Conservation (phyloP, 2,113 vertebrate genomes). For the human region DNA sequence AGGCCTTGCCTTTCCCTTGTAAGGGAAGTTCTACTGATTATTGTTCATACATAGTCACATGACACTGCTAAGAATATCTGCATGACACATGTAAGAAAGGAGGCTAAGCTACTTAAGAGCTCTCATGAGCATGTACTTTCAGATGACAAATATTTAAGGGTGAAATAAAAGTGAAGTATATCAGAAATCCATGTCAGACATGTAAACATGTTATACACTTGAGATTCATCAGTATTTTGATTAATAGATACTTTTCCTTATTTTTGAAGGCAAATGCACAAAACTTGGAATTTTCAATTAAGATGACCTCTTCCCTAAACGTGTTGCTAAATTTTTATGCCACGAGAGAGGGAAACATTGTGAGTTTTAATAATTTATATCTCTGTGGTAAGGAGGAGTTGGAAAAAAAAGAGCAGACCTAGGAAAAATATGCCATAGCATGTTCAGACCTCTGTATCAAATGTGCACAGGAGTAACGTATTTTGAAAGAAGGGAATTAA, state of each 20-base stretch:
- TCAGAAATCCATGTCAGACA: conserved; percentile 1
- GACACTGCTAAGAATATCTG: background rate
- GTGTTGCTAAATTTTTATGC: background rate
- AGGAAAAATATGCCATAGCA: background rate
- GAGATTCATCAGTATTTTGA: background rate
- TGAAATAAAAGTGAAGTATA: background rate
- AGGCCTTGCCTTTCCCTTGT: background rate
- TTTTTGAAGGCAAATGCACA: background rate
- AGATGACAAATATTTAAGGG: background rate
- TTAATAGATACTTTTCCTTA: background rate
- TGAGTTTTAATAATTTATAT: background rate
- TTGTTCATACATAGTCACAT: background rate
- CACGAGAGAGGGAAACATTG: background rate
- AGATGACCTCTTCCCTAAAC: background rate
- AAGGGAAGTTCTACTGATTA: background rate
- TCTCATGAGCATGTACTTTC: background rate
- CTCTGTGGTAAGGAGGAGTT: background rate
- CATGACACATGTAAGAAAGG: background rate
- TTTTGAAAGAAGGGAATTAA: background rate
- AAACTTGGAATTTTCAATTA: background rate
- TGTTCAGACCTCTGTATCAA: background rate
- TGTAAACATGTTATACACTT: background rate
- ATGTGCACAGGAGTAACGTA: background rate
- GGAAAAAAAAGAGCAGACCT: background rate
- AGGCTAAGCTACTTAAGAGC: background rate